A percentile compares a stretch with the other conserved stretches of the same genome.
Conservation (phyloP, 2,797 vertebrate species). For the Coregonus suidteri region DNA sequence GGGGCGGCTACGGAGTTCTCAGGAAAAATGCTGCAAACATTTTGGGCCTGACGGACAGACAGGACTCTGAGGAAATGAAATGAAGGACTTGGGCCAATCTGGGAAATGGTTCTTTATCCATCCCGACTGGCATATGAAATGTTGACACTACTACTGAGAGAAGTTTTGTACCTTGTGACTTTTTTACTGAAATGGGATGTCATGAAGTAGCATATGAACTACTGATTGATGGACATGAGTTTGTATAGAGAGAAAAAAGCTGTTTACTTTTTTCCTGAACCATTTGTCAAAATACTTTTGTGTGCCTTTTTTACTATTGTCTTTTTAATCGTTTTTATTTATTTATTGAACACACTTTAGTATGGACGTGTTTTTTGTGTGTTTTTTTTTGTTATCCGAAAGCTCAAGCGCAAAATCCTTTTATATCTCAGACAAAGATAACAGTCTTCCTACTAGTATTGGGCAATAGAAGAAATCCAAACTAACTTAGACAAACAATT, state of each 20-base stretch:
- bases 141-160: constrained; percentile 89
- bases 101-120: constrained; percentile 59
- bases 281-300: constrained; percentile 94
- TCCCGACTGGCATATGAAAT: constrained; percentile 74
- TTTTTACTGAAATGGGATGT: constrained; percentile 73
- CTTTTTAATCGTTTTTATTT: constrained; percentile 87
- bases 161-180: constrained; percentile 83
- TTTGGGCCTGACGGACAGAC: constrained; percentile 75
- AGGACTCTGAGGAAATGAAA: constrained; percentile 69
- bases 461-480: constrained; percentile 88
- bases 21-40: constrained; percentile 85
- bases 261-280: constrained; percentile 88
- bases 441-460: constrained; percentile 86
- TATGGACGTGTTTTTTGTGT: constrained; percentile 69
- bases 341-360: constrained; percentile 86
- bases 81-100: constrained; percentile 73
- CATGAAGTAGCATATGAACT: constrained; percentile 82
- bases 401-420: constrained; percentile 69
- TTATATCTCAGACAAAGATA: constrained; percentile 83
- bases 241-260: constrained; percentile 80
- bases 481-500: constrained; percentile 70
- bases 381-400: constrained; percentile 58
- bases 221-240: constrained; percentile 81
- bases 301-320: constrained; percentile 99
- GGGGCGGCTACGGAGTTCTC: constrained; percentile 83